Base-by-base conservation (phyloP, 2,888 invertebrate species). In the Leistus spinibarbis region DNA sequence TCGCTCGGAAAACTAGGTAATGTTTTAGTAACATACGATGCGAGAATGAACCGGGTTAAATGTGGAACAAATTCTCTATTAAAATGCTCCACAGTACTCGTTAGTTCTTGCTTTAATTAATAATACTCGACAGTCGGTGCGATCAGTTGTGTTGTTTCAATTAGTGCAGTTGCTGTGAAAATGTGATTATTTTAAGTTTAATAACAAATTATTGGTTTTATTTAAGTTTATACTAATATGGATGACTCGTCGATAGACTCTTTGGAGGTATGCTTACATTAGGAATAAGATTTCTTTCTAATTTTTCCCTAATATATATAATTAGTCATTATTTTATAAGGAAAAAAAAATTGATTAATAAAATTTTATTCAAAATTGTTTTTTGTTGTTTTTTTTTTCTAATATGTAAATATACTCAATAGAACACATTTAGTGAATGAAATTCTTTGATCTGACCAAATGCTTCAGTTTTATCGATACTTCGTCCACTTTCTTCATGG, bases 11-110 rank as follows among this genome's bases (percentile, higher is more conserved):
- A 72, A 72, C 65, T 72, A 57, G 66, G 66, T 70, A 70, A 70
- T 63, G 63, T 65, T 56, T 72, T 57, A 72, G 66, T 72, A 65
- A 65, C 65, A 65, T 72, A 56, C 65, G 57, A 72, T 72, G n/a
- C 19, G 19, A 13, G 54, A 23, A 64, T 22, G 54, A 19, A 64
- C 13, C 20, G 27, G 24, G 17, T 22, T 4, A 53, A 66, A 72
- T 72, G 57, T 72, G 27, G 66, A 72, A 65, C 72, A 72, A 24
- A 10, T 17, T 60, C 19, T 60, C 60, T 19, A 22, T 60, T 20
- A 60, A 22, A 16, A 10, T 40, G 13, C 13, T 40, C 40, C 40
- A 2, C 7, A 40, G 13, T 40, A 40, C 13, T 13, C 40, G 40
- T 5, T 20, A 17, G 17, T 22, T 20, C 60, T 20, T 4, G 60